phyloP scores from a whole-genome alignment of 2,888 invertebrate genomes.

The Mesochorus sp. region DNA sequence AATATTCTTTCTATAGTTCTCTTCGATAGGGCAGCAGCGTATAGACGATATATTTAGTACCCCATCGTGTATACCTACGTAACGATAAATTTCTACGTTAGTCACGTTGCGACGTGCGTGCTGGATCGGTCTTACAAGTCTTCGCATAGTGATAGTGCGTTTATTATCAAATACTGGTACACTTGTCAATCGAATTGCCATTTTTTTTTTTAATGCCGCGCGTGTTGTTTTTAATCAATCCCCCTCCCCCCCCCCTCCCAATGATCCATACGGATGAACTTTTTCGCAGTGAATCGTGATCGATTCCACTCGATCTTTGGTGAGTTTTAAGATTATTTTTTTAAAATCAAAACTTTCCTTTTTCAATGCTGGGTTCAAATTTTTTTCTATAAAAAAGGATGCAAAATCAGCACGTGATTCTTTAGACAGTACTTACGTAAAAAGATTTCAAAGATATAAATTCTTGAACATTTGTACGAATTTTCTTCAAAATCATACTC shows the following conservation, averaged over 20 bases:
- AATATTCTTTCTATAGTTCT: slow-evolving; percentile 12
- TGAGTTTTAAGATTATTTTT: no score
- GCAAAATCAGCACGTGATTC: no score
- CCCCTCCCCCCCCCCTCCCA: no score
- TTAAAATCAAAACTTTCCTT: no score
- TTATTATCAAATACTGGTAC: no score
- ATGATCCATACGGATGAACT: not conserved
- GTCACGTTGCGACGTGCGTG: slow-evolving; percentile 52
- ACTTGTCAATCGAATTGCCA: not conserved
- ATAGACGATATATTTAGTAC: slow-evolving; percentile 28
- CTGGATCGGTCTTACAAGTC: slow-evolving; percentile 5
- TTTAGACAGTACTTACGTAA: no score
- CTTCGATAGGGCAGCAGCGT: not conserved
- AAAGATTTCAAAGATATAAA: no score
- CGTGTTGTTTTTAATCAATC: no score
- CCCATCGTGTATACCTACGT: slow-evolving; percentile 16
- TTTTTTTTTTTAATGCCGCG: not conserved
- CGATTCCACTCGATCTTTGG: slow-evolving; percentile 40
- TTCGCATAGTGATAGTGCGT: not conserved
- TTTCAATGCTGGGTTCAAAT: no score
- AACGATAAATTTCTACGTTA: slow-evolving; percentile 51
- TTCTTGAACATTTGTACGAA: no score
- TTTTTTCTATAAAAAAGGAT: no score
- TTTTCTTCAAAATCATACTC: no score
- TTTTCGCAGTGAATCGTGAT: slow-evolving; percentile 13